phyloP scores from a whole-genome alignment of 2,888 invertebrate genomes.

The Copidosoma aretas region DNA sequence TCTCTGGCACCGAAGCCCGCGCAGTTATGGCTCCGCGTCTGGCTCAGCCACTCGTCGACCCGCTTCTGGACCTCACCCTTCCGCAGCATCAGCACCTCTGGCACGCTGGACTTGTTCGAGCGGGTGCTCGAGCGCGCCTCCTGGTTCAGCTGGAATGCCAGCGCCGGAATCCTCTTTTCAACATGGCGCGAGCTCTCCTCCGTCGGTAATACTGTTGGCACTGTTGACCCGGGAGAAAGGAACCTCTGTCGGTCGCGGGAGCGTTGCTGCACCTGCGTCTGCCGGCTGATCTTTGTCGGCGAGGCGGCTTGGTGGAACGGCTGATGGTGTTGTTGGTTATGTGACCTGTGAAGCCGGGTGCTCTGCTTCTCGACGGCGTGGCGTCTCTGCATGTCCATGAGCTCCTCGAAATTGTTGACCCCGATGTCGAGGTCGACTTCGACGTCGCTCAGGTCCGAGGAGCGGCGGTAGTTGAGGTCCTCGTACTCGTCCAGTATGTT shows the following conservation, averaged over 20 bases:
- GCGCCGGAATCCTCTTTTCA: constrained; percentile 18
- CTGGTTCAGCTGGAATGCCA: constrained; percentile 19
- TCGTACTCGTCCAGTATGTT: constrained; percentile 57
- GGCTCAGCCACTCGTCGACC: constrained; percentile 56
- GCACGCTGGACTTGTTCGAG: constrained; percentile 17
- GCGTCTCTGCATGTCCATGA: constrained; percentile 51
- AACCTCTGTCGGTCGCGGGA: constrained; percentile 43
- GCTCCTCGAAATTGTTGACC: constrained; percentile 51
- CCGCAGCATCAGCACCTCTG: constrained; percentile 48
- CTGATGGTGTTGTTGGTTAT: constrained; percentile 5
- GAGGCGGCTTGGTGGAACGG: background rate
- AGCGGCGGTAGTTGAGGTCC: constrained; percentile 52
- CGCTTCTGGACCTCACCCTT: constrained; percentile 56
- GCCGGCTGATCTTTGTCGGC: constrained; percentile 50
- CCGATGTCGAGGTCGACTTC: constrained; percentile 47
- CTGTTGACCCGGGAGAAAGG: constrained; percentile 1
- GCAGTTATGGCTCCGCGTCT: constrained; percentile 52
- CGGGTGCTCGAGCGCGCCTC: constrained; percentile 36
- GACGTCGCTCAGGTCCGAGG: constrained; percentile 54
- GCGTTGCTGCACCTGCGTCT: constrained; percentile 54
- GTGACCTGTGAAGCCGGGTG: constrained; percentile 17
- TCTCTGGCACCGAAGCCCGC: constrained; percentile 25
- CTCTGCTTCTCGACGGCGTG: constrained; percentile 24
- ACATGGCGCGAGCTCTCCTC: constrained; percentile 26
- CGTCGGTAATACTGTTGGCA: background rate